phyloP scores from a whole-genome alignment of 2,797 vertebrate species.

The Gymnoscopelus microlampas region DNA sequence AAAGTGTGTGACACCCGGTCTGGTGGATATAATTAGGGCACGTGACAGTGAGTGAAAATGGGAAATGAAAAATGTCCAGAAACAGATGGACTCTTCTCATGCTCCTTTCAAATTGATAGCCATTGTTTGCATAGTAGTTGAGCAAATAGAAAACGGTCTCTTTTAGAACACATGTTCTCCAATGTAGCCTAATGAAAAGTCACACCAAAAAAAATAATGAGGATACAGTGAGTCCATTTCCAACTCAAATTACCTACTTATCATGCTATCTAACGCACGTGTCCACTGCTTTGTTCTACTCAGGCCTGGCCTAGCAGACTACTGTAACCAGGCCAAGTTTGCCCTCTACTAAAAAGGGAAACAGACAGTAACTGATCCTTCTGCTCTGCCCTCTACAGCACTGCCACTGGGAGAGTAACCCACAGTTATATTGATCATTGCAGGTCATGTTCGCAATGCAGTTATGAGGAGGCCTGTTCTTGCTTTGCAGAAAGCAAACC shows the following conservation, averaged over 20 bases:
- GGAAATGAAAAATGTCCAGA: not conserved
- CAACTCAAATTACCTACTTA: not conserved
- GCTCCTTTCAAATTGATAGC: constrained; percentile 10
- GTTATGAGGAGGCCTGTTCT: not conserved
- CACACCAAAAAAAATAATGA: not conserved
- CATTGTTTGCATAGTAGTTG: constrained; percentile 35
- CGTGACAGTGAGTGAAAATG: not conserved
- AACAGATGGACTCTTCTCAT: constrained; percentile 28
- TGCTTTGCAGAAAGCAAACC: not conserved
- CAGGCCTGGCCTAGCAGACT: constrained; percentile 27
- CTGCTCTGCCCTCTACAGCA: constrained; percentile 8
- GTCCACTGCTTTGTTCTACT: constrained; percentile 36
- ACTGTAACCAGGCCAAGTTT: constrained; percentile 44
- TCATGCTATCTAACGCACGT: constrained; percentile 42
- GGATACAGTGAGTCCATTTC: constrained; percentile 3
- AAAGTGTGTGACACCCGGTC: not conserved
- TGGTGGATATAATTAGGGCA: not conserved
- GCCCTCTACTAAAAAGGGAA: constrained; percentile 74
- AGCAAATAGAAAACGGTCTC: constrained; percentile 39
- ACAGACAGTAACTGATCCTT: constrained; percentile 57
- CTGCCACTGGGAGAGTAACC: constrained; percentile 24
- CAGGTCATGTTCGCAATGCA: not conserved
- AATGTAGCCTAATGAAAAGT: not conserved
- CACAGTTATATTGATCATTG: constrained; percentile 3
- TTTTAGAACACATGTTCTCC: not conserved